Base-by-base conservation (phyloP, 2,888 invertebrate species). In the Cacoxenus indagator region DNA sequence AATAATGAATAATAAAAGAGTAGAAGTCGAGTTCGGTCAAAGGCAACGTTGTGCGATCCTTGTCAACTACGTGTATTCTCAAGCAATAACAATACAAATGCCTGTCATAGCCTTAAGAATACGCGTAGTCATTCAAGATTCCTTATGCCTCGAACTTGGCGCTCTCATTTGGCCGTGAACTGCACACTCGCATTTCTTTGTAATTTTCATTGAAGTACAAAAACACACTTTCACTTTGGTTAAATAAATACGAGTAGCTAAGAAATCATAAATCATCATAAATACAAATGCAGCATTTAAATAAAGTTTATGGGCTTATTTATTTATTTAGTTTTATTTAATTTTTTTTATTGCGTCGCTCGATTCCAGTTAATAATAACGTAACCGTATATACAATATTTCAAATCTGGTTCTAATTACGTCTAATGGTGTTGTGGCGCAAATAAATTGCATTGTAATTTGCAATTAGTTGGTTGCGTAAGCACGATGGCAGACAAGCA, bases 51-150 rank as follows among this genome's bases (percentile, higher is more conserved):
- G 88, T 75, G 70, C 71, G 82, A 85, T 91, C 91, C 94, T 93
- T 92, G 93, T 93, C 93, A 95, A 94, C 95, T 96, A 97, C 96
- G 96, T 96, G 96, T 97, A 97, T 97, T 97, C 96, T 96, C 96
- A 97, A 97, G 97, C 97, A 97, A 97, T 97, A 97, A 97, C 96
- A 96, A 92, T 95, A 93, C 92, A 89, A 89, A 92, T 91, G 92
- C 94, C 95, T 96, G 96, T 95, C 96, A 96, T 95, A 96, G 95
- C 94, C 96, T 96, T 94, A 96, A 96, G 96, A 95, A 96, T 96
- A 96, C 96, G 92, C 96, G 96, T 96, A 94, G 94, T 94, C 95
- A 93, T 92, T 92, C 94, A 92, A 93, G 93, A 92, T 90, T 83
- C 75, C 68, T 74, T 43, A 22, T 43, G 29, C 59, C 57, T 68